These are phyloP conservation scores for Octodonta nipae DNA, from an alignment of 2,888 invertebrate genomes.

Conservation along the genomic window DNA sequence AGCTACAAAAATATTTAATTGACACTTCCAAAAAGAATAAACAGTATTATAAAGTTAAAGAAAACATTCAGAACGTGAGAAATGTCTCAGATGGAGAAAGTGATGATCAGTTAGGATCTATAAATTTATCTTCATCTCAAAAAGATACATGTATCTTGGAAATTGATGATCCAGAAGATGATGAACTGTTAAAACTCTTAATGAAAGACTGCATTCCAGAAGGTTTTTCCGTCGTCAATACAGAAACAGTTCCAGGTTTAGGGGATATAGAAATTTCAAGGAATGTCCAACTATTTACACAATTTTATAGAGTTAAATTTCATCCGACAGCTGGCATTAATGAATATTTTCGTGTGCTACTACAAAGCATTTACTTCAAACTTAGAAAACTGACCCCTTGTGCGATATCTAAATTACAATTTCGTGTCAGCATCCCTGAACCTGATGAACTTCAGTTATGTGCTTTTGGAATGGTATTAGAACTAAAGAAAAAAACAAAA, in stretches of 20 bases:
- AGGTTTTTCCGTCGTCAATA: conserved; percentile 67
- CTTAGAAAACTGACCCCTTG: conserved; percentile 77
- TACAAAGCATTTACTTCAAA: conserved; percentile 76
- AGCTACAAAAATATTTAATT: conserved; percentile 53
- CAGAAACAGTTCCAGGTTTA: conserved; percentile 60
- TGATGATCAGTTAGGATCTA: conserved; percentile 51
- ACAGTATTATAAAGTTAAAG: conserved; percentile 47
- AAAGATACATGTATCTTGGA: conserved; percentile 72
- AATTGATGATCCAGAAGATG: conserved; percentile 72
- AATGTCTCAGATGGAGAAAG: conserved; percentile 48
- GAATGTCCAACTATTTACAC: conserved; percentile 73
- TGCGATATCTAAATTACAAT: conserved; percentile 66
- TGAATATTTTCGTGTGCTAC: conserved; percentile 43
- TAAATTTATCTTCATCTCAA: conserved; percentile 58
- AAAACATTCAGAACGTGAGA: conserved; percentile 5
- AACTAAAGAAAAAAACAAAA: conserved; percentile 49
- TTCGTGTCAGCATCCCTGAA: conserved; percentile 77
- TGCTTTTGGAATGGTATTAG: conserved; percentile 63
- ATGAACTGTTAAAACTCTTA: conserved; percentile 45
- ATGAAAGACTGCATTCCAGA: conserved; percentile 62
- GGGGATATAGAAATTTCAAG: conserved; percentile 52
- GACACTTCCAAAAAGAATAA: conserved; percentile 59
- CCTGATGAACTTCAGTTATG: conserved; percentile 54
- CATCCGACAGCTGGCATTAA: conserved; percentile 36
- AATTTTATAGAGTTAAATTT: conserved; percentile 60